Evolutionary conservation across 2,113 vertebrate species (phyloP).

Genomic region (Nesoenas mayeri): DNA sequence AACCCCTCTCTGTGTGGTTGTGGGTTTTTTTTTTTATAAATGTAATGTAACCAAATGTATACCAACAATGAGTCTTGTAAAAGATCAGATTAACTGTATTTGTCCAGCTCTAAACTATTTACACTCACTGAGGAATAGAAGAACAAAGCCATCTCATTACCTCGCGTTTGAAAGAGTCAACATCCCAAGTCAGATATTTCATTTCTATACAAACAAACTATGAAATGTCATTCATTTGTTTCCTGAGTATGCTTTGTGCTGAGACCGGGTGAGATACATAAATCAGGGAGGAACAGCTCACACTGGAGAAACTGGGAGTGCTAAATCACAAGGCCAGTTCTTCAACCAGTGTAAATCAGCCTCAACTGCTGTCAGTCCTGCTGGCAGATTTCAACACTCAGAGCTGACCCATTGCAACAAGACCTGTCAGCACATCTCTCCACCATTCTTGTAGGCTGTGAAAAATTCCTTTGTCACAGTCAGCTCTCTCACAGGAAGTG

Average conservation of each 20-base stretch:
- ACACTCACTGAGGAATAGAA: neutral
- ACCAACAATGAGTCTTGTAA: neutral
- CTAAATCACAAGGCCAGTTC: conserved; percentile 1
- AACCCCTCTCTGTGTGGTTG: neutral
- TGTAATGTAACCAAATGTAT: neutral
- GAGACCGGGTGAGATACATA: conserved; percentile 1
- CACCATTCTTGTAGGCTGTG: conserved; percentile 19
- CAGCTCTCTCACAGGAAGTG: neutral
- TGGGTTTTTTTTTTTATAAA: neutral
- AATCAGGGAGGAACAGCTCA: conserved; percentile 41
- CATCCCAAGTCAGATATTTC: conserved; percentile 17
- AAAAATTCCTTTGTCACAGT: conserved; percentile 10
- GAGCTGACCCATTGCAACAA: neutral
- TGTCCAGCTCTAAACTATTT: conserved; percentile 22
- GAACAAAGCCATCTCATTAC: conserved; percentile 54
- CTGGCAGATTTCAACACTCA: neutral
- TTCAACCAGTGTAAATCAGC: conserved; percentile 13
- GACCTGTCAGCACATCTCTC: conserved; percentile 10
- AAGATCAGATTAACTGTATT: conserved; percentile 29
- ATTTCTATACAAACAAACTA: conserved; percentile 53
- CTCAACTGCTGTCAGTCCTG: neutral
- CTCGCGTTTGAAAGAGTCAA: conserved; percentile 50
- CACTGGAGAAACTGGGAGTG: conserved; percentile 15
- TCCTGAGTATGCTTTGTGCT: neutral
- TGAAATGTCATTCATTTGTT: conserved; percentile 62